Evolutionary conservation across 1,140 invertebrate species (phyloP).

Genomic region (Grapholita molesta): DNA sequence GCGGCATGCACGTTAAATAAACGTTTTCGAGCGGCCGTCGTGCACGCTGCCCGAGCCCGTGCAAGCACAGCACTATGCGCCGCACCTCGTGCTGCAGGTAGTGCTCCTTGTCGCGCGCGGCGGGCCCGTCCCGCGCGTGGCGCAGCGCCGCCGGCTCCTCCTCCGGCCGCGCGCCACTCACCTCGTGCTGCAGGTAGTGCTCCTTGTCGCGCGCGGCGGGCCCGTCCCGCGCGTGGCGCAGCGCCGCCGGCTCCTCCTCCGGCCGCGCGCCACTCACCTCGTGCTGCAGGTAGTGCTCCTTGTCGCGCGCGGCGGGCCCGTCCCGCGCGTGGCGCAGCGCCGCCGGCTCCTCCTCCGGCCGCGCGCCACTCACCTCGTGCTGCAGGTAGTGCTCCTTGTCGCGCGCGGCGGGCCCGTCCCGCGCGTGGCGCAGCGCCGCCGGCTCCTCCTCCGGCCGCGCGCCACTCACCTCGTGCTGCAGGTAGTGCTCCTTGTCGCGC

Average conservation of each 20-base stretch:
- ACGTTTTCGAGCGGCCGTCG: too few species aligned
- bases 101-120: conserved; percentile 92
- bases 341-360: conserved; percentile 87
- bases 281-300: conserved; percentile 93
- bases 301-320: conserved; percentile 87
- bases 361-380: conserved; percentile 87
- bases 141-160: conserved; percentile 88
- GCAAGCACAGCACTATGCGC: too few species aligned
- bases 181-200: conserved; percentile 92
- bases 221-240: conserved; percentile 84
- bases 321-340: conserved; percentile 87
- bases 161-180: conserved; percentile 86
- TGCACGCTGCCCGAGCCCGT: too few species aligned
- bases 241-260: conserved; percentile 88
- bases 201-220: conserved; percentile 92
- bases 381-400: conserved; percentile 96
- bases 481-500: conserved; percentile 93
- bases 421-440: conserved; percentile 87
- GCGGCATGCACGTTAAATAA: too few species aligned
- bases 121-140: conserved; percentile 82
- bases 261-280: conserved; percentile 86
- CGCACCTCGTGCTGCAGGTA: conserved; percentile 81
- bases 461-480: conserved; percentile 90
- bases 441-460: conserved; percentile 87
- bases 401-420: conserved; percentile 83